Evolutionary conservation across 2,888 invertebrate species (phyloP).

Genomic region (Lepidocyrtinus sp.): DNA sequence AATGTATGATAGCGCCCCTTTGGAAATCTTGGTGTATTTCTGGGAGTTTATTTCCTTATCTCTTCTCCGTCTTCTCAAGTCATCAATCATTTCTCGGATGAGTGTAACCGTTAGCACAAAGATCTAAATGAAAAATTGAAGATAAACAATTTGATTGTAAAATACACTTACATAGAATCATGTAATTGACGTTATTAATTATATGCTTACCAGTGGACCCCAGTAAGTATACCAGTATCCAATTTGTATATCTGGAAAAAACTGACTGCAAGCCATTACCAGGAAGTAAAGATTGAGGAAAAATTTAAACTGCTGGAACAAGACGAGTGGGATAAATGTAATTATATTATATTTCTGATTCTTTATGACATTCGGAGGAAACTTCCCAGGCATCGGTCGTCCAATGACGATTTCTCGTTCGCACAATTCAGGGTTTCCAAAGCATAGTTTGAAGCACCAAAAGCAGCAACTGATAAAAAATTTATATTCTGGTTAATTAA

Average conservation of each 20-base stretch:
- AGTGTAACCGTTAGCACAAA: slow-evolving; percentile 97
- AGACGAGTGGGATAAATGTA: slow-evolving; percentile 88
- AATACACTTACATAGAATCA: no score
- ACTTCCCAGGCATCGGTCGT: slow-evolving; percentile 83
- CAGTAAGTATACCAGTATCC: slow-evolving; percentile 98
- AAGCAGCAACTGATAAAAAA: slow-evolving; percentile 82
- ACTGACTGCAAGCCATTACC: slow-evolving; percentile 98
- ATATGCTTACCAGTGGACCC: slow-evolving; percentile 87
- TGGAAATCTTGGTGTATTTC: slow-evolving; percentile 87
- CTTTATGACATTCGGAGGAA: slow-evolving; percentile 94
- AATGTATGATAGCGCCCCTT: slow-evolving; percentile 76
- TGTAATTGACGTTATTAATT: no score
- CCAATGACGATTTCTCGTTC: slow-evolving; percentile 86
- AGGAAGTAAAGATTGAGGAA: slow-evolving; percentile 99
- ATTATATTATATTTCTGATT: slow-evolving; percentile 98
- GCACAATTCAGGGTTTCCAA: slow-evolving; percentile 81
- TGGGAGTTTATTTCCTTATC: slow-evolving; percentile 98
- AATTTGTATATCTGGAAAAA: slow-evolving; percentile 94
- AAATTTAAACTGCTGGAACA: slow-evolving; percentile 99
- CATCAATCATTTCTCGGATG: slow-evolving; percentile 97
- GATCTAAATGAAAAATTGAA: slow-evolving; percentile 75
- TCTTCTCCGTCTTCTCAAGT: slow-evolving; percentile 90
- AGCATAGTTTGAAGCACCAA: slow-evolving; percentile 79
- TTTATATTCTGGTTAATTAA: no score
- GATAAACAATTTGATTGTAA: no score